These are phyloP conservation scores for Naja naja DNA, from an alignment of 2,113 vertebrate genomes.

Conservation along the genomic window DNA sequence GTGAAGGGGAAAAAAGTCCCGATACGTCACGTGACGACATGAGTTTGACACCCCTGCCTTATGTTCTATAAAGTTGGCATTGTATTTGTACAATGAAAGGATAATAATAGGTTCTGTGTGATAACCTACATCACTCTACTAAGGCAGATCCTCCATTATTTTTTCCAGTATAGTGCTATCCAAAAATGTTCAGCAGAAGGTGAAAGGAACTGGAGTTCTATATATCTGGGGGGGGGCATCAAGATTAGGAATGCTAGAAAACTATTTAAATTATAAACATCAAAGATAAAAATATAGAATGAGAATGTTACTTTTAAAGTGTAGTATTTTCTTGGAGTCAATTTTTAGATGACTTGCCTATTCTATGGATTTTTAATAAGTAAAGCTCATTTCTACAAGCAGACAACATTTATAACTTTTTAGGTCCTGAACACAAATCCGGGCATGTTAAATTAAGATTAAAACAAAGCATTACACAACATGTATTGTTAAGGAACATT, in stretches of 20 bases:
- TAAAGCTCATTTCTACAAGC: not conserved
- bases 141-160: fast-evolving
- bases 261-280: not conserved
- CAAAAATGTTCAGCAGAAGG: not conserved
- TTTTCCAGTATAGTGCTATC: not conserved
- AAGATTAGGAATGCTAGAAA: not conserved
- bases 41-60: not conserved
- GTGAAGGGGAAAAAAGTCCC: no score
- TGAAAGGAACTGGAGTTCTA: not conserved
- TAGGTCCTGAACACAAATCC: not conserved
- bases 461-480: not conserved
- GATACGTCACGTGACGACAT: no score
- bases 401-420: not conserved
- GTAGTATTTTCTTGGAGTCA: not conserved
- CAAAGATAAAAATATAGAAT: not conserved
- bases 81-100: not conserved
- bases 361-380: not conserved
- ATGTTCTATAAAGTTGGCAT: fast-evolving
- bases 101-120: fast-evolving
- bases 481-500: not conserved
- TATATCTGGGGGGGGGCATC: not conserved
- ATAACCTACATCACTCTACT: not conserved
- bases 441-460: not conserved
- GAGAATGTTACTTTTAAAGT: not conserved
- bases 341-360: fast-evolving